Base-by-base conservation (phyloP, 2,888 invertebrate species). In the Acleris literana region DNA sequence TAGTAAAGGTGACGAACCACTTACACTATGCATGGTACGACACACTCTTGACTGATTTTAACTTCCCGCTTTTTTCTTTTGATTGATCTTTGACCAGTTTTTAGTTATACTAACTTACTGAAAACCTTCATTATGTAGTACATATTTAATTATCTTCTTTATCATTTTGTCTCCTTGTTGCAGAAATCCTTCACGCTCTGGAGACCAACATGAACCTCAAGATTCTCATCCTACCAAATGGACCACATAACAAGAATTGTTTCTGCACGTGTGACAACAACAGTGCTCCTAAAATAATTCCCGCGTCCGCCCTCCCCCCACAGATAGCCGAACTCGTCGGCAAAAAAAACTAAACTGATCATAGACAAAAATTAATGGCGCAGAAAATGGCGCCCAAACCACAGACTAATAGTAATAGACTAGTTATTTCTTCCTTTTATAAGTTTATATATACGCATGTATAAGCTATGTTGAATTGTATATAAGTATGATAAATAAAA, bases 181-280 rank as follows among this genome's bases (percentile, higher is more conserved):
- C 84, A 87, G 86, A 85, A 55, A 79, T 87, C 63, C 69, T 81
- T 65, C 77, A 80, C 57, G 85, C 85, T 0, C 20, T 87, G 13
- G 80, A 84, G 68, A 73, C 83, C 0, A 78, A 72, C 2, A 76
- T 83, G 78, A 80, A 80, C 39, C 43, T 86, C 1, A 85, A 85
- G 52, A 61, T 86, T 0, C 67, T 87, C 3, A 74, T 86, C 0
- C 62, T 87, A 0, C 86, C 86, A 0, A 76, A 82, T n/a, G 82
- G 79, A 0, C 78, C 79, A 0, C 60, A 76, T 0, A 77, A 80
- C 0, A 81, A 80, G 63, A 85, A 85, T 33, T 87, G 86, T 49
- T 85, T 79, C 76, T 87, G 86, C 20, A 84, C 85, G 0, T 87
- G 86, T 20, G 82, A 82, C n/a, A 77, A 71, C 13, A 73, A 70